A percentile compares a stretch with the other conserved stretches of the same genome.
Evolutionary conservation across 2,888 invertebrate genomes (phyloP).

Genomic region (Drosophila tripunctata): DNA sequence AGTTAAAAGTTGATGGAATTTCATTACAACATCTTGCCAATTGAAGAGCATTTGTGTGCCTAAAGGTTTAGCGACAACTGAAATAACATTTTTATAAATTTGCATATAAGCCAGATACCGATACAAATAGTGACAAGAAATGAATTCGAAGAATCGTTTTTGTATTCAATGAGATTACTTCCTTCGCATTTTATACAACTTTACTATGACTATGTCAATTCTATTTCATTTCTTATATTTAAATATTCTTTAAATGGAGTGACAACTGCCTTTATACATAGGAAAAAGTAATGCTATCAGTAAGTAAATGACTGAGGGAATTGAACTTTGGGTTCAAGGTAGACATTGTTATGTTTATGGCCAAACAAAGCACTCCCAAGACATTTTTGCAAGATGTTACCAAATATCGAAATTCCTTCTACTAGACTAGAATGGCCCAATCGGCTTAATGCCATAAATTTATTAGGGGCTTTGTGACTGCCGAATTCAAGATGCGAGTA

Average conservation of each 20-base stretch:
- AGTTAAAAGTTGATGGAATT: background rate
- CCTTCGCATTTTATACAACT: conserved; percentile 22
- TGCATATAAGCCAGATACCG: conserved; percentile 38
- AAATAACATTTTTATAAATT: conserved; percentile 65
- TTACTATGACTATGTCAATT: conserved; percentile 46
- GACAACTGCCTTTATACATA: conserved; percentile 29
- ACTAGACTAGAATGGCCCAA: conserved; percentile 10
- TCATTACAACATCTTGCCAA: conserved; percentile 5
- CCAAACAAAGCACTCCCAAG: conserved; percentile 36
- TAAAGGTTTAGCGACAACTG: conserved; percentile 46
- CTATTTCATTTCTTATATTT: conserved; percentile 15
- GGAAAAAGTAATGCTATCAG: conserved; percentile 23
- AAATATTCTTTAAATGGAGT: conserved; percentile 45
- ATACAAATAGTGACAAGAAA: conserved; percentile 3
- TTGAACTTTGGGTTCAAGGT: conserved; percentile 4
- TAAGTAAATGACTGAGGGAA: conserved; percentile 3
- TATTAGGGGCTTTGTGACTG: conserved; percentile 32
- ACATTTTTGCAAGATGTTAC: conserved; percentile 31
- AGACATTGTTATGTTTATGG: conserved; percentile 45
- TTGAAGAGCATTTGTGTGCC: conserved; percentile 3
- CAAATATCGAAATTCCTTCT: conserved; percentile 21
- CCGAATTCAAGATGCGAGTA: conserved; percentile 26
- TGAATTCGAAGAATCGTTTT: too few species aligned
- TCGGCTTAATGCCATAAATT: conserved; percentile 55
- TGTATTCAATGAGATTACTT: conserved; percentile 46